Evolutionary conservation across 2,113 vertebrate genomes (phyloP).

Genomic region (Pollimyrus isidori): DNA sequence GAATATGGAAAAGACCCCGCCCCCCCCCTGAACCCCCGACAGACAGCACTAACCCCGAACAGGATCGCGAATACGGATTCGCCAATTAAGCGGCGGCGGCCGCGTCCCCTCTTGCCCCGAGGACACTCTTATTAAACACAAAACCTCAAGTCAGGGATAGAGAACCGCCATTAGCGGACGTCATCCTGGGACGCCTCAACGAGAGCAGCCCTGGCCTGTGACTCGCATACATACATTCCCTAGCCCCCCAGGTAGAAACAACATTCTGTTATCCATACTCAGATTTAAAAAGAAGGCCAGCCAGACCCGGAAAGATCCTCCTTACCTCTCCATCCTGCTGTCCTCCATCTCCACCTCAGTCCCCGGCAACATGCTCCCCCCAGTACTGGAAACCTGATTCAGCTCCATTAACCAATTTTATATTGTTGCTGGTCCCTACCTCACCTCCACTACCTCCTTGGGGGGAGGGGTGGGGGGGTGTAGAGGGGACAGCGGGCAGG

Average conservation of each 20-base stretch:
- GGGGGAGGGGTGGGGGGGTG: too few species aligned
- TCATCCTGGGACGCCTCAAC: neutral
- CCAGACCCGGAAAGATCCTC: neutral
- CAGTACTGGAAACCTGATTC: constrained; percentile 1
- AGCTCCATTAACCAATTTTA: constrained; percentile 5
- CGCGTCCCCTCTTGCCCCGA: neutral
- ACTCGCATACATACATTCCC: neutral
- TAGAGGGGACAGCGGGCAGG: too few species aligned
- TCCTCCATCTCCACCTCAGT: neutral
- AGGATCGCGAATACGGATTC: neutral
- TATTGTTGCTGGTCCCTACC: neutral
- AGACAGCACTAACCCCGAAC: neutral
- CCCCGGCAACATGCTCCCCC: neutral
- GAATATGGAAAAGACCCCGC: neutral
- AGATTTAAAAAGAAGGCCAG: neutral
- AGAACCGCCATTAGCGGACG: neutral
- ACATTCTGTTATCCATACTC: neutral
- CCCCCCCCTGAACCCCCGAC: neutral
- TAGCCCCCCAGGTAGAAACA: neutral
- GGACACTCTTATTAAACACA: neutral
- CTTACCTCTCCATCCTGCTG: neutral
- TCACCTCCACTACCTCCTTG: neutral
- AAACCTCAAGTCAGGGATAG: neutral
- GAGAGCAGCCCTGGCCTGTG: neutral
- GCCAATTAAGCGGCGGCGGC: neutral